phyloP scores from a whole-genome alignment of 1,140 invertebrate species.

The Macrotrachela quadricornifera region DNA sequence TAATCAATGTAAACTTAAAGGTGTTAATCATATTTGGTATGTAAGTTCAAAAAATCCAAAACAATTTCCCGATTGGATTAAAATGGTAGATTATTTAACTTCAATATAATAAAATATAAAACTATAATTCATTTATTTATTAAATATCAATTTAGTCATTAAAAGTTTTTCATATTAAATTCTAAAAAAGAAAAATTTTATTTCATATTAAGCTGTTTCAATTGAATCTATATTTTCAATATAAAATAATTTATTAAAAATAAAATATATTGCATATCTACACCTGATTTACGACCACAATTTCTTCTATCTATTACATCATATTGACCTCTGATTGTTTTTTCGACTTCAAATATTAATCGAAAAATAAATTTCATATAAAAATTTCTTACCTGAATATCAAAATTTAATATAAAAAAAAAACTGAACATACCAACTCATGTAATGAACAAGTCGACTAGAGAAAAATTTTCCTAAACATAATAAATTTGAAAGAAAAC shows the following conservation, averaged over 20 bases:
- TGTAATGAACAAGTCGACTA: conserved; percentile 58
- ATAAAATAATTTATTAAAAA: neutral
- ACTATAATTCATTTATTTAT: too few species aligned
- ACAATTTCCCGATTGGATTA: too few species aligned
- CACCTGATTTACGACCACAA: conserved; percentile 68
- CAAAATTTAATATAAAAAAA: neutral
- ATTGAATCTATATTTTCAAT: conserved; percentile 44
- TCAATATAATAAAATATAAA: too few species aligned
- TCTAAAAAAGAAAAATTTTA: conserved; percentile 59
- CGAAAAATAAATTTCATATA: conserved; percentile 37
- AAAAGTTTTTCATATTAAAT: conserved; percentile 33
- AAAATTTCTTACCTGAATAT: conserved; percentile 1
- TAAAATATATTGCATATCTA: conserved; percentile 8
- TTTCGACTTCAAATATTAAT: conserved; percentile 50
- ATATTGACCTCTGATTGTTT: conserved; percentile 53
- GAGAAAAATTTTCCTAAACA: conserved; percentile 54
- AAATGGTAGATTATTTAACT: too few species aligned
- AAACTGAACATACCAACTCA: conserved; percentile 43
- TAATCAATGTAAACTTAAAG: too few species aligned
- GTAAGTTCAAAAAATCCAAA: too few species aligned
- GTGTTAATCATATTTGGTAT: too few species aligned
- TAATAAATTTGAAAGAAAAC: conserved; percentile 7
- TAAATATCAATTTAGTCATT: too few species aligned
- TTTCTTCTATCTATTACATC: conserved; percentile 75
- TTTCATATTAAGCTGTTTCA: conserved; percentile 50